Evolutionary conservation across 2,113 vertebrate species (phyloP), one percentile per base, ranked within the genome.

Genomic region (Hippocampus mohnikei): DNA sequence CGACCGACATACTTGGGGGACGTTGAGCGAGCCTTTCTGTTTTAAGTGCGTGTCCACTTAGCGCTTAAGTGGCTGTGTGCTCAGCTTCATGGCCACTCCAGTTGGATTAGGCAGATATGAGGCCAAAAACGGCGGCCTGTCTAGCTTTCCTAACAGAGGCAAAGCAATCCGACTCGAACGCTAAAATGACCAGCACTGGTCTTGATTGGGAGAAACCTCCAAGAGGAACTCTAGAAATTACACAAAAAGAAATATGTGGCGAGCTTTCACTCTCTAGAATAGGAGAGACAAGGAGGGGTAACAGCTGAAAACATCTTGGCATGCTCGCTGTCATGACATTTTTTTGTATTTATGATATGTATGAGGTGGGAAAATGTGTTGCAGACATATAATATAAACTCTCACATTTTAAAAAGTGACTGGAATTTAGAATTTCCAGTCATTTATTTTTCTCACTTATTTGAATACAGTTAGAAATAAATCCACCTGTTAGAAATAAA

Each of bases 1-100:
- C 48, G 71, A 25, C 50, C 16, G 58, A 56, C 76, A 67, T 68
- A 66, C 71, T 74, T 21, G 46, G 46, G 46, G 46, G 66, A 66
- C 70, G 61, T 27, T 40, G 65, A 81, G 78, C 37, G 70, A 80
- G 80, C 69, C 77, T 81, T 69, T 67, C 61, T 83, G 72, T 33
- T 82, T 84, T 74, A 87, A 88, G 87, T 85, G 89, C 71, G 60
- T 41, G 80, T 88, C 86, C 90, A 93, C 91, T 93, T 89, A 85
- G 75, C 42, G 2, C 71, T 85, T 79, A 90, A 91, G 90, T 89
- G 88, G 71, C 81, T 81, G 75, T 72, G 66, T 73, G 69, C 74
- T 79, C 40, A 66, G 62, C 80, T 81, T 85, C 77, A 80, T 69
- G 81, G 71, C 78, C 86, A 70, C 85, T 87, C 73, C 84, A 90